These are phyloP conservation scores for Drosophila mojavensis DNA, from an alignment of 1,140 invertebrate species.

Conservation along the genomic window DNA sequence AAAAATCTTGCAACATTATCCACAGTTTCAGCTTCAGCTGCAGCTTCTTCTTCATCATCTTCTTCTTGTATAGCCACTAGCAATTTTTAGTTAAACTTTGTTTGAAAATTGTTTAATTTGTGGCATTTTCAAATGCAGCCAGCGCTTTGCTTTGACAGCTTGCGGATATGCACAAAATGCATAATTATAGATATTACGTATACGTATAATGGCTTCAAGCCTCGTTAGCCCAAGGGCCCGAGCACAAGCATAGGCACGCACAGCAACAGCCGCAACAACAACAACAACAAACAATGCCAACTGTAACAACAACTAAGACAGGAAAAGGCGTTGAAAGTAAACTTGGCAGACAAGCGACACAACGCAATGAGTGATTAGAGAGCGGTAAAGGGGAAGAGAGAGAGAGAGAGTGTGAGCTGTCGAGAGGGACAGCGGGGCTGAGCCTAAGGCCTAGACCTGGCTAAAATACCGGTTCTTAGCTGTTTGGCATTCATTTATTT, in stretches of 20 bases:
- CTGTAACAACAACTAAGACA: constrained; percentile 30
- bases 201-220: constrained; percentile 29
- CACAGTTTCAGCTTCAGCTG: not conserved
- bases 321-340: constrained; percentile 42
- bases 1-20: constrained; percentile 31
- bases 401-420: too few species aligned
- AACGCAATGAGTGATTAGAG: constrained; percentile 16
- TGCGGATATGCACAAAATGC: constrained; percentile 47
- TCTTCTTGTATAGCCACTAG: not conserved
- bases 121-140: constrained; percentile 22
- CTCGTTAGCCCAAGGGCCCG: constrained; percentile 16
- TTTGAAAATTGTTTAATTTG: constrained; percentile 24
- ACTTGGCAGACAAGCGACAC: constrained; percentile 39
- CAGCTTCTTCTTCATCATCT: not conserved
- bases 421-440: too few species aligned
- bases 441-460: constrained; percentile 3
- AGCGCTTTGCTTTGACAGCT: not conserved
- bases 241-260: constrained; percentile 4
- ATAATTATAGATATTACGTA: constrained; percentile 59
- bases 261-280: constrained; percentile 8
- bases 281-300: constrained; percentile 21
- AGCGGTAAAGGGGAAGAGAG: not conserved
- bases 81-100: constrained; percentile 24
- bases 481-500: constrained; percentile 45
- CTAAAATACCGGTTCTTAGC: constrained; percentile 50